Percentiles rank a stretch among this genome's conserved stretches.
These are phyloP conservation scores for Balearica regulorum DNA, from an alignment of 2,797 vertebrate species.

Conservation along the genomic window DNA sequence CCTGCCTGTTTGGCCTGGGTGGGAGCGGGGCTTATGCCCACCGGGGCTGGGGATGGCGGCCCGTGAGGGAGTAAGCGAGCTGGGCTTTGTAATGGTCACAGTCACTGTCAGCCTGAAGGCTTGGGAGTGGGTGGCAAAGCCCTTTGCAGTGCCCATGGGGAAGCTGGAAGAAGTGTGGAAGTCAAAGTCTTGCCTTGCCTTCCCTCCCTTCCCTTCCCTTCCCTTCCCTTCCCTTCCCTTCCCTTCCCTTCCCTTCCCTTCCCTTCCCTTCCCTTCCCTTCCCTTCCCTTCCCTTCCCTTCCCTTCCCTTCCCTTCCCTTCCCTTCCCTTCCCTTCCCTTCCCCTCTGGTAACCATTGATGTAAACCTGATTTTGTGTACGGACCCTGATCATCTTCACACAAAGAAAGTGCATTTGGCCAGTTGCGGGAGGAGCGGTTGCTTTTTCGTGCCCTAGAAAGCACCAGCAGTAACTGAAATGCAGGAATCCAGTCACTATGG, in stretches of 20 bases:
- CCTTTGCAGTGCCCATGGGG: background rate
- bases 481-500: background rate
- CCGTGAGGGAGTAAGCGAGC: background rate
- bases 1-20: background rate
- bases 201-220: background rate
- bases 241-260: background rate
- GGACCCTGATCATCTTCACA: background rate
- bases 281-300: background rate
- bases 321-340: background rate
- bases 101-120: background rate
- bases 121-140: background rate
- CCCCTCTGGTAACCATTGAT: background rate
- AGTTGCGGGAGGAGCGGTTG: fast-evolving
- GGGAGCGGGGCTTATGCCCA: background rate
- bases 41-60: background rate
- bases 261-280: background rate
- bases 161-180: background rate
- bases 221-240: background rate
- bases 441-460: background rate
- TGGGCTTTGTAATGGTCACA: fast-evolving
- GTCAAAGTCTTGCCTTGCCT: background rate
- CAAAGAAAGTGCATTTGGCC: background rate
- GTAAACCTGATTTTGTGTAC: background rate
- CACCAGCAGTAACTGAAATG: background rate
- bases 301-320: background rate